Conservation (phyloP, 2,113 vertebrate genomes). For the Beaufortia kweichowensis region DNA sequence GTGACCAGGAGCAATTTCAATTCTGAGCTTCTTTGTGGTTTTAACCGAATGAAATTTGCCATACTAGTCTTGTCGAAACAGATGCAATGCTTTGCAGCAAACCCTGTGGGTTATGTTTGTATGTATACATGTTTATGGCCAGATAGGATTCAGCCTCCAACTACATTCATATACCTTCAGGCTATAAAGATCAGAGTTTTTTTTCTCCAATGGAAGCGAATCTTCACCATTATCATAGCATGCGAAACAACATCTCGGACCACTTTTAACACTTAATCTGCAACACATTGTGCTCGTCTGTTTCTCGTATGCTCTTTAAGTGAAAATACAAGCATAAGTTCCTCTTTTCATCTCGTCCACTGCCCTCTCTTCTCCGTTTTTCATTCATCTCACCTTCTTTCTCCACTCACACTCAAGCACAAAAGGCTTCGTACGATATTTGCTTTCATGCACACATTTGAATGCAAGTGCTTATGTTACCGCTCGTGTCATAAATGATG, state of each 20-base stretch:
- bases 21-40: neutral
- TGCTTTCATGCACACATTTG: neutral
- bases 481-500: conserved; percentile 34
- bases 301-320: neutral
- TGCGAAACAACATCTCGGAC: neutral
- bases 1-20: no score
- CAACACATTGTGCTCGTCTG: neutral
- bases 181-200: conserved; percentile 7
- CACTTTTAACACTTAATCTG: conserved; percentile 6
- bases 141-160: neutral
- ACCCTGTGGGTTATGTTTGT: neutral
- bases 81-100: neutral
- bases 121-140: neutral
- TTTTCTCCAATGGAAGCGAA: neutral
- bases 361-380: neutral
- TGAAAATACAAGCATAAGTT: neutral
- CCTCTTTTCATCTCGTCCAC: neutral
- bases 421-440: conserved; percentile 1
- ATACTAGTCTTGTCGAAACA: neutral
- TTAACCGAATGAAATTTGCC: neutral
- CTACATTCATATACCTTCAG: neutral
- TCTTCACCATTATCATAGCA: conserved; percentile 1
- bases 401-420: neutral
- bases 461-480: neutral
- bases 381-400: neutral